Evolutionary conservation across 2,797 vertebrate genomes (phyloP).

Genomic region (Neopelma chrysocephalum): DNA sequence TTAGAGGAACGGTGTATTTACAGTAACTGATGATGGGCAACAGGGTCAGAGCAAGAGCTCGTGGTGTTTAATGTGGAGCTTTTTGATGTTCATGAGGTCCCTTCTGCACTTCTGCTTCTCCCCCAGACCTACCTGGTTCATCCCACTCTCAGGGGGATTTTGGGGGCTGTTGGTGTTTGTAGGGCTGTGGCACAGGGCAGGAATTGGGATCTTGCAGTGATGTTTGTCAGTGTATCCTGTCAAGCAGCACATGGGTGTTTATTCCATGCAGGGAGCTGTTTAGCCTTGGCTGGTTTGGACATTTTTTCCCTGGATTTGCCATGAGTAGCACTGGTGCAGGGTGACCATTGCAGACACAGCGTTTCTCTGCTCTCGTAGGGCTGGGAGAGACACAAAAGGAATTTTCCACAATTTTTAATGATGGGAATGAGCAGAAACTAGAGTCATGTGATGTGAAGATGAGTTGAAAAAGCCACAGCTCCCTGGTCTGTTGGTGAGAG

Average conservation of each 20-base stretch:
- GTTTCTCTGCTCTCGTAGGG: neutral
- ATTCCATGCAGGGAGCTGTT: accelerated
- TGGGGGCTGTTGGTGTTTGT: neutral
- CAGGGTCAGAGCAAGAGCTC: neutral
- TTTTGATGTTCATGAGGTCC: neutral
- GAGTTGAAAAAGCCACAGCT: neutral
- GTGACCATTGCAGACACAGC: accelerated
- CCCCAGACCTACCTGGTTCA: neutral
- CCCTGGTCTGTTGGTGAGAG: neutral
- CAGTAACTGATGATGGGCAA: constrained; percentile 17
- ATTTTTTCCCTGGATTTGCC: neutral
- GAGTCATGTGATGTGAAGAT: neutral
- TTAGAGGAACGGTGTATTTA: constrained; percentile 9
- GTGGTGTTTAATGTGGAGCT: neutral
- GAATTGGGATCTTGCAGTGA: accelerated
- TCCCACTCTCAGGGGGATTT: neutral
- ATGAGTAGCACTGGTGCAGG: neutral
- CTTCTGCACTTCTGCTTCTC: neutral
- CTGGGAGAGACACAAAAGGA: neutral
- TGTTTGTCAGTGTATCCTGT: neutral
- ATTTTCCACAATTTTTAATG: neutral
- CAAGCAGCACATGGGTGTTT: neutral
- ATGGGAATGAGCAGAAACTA: neutral
- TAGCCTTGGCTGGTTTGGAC: neutral
- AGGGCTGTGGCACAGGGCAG: accelerated